Evolutionary conservation across 2,113 vertebrate species (phyloP), one percentile per base, ranked within the genome.

Genomic region (Balaeniceps rex): DNA sequence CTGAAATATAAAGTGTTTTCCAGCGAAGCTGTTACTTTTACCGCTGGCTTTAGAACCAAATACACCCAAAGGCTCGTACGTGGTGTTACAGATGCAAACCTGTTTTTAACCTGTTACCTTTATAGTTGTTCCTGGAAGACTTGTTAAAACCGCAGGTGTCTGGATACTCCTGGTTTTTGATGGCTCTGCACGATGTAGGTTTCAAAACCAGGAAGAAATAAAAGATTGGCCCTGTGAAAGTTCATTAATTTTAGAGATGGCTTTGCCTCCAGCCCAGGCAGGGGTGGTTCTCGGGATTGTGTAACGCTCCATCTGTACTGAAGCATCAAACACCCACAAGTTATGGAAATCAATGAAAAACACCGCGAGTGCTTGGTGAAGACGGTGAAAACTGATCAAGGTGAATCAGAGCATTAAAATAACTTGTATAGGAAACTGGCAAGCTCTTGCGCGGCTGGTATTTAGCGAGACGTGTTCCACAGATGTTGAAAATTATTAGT

Each of bases 61-160:
- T 7, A 7, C 0, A 0, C 7, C 34, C 52, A 10, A 3, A 63
- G 52, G 46, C 42, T 54, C 8, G 3, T 11, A 4, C 2, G 3
- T 4, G 31, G 5, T 17, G 2, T 49, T 44, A 12, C 18, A 44
- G 10, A 12, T 4, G 23, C n/a, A 70, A 57, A 54, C 8, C 36
- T 68, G 38, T 4, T 83, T 55, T 74, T 42, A 34, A 18, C 52
- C 26, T 4, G 31, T 51, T 4, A 1, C 40, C 34, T 60, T 28
- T 9, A 2, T 6, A 6, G 38, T 3, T 42, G 29, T 19, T 31
- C 33, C 49, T 51, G 70, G 75, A 58, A 33, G 38, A 40, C 6
- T 19, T 14, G 31, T 75, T 14, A 11, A 38, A 44, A 5, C 34
- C 18, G 1, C 42, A 4, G 10, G 3, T 25, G 13, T 22, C 23